These are phyloP conservation scores for Sesamia nonagrioides DNA, from an alignment of 1,140 invertebrate genomes.

Conservation along the genomic window DNA sequence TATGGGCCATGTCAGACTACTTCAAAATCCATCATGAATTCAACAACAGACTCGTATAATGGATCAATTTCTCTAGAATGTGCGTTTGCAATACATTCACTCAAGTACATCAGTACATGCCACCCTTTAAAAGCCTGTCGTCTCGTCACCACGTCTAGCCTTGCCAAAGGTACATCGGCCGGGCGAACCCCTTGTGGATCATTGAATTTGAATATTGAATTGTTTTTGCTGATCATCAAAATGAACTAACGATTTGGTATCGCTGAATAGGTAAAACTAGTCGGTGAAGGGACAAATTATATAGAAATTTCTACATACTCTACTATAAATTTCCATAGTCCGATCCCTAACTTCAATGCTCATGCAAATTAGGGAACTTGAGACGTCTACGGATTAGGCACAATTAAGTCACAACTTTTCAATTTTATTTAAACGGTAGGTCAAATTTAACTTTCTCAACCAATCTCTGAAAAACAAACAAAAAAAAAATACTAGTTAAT, in stretches of 20 bases:
- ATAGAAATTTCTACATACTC: no score
- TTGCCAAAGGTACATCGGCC: background rate
- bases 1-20: background rate
- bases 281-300: no score
- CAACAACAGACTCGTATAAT: background rate
- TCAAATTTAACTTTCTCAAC: background rate
- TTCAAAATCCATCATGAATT: slow-evolving; percentile 13
- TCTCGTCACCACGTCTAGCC: slow-evolving; percentile 2
- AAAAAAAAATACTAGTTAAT: no score
- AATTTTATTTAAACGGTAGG: background rate
- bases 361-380: background rate
- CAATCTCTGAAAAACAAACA: no score
- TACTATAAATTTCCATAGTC: no score
- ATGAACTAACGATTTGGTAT: background rate
- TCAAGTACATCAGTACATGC: background rate
- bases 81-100: slow-evolving; percentile 6
- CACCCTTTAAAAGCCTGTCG: slow-evolving; percentile 9
- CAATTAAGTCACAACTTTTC: background rate
- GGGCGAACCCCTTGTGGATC: slow-evolving; percentile 15
- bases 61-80: slow-evolving; percentile 1
- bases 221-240: slow-evolving; percentile 8
- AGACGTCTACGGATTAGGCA: background rate
- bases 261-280: background rate
- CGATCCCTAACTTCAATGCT: background rate
- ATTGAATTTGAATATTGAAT: background rate